phyloP scores from a whole-genome alignment of 2,888 invertebrate genomes.

The Metalampra italica region DNA sequence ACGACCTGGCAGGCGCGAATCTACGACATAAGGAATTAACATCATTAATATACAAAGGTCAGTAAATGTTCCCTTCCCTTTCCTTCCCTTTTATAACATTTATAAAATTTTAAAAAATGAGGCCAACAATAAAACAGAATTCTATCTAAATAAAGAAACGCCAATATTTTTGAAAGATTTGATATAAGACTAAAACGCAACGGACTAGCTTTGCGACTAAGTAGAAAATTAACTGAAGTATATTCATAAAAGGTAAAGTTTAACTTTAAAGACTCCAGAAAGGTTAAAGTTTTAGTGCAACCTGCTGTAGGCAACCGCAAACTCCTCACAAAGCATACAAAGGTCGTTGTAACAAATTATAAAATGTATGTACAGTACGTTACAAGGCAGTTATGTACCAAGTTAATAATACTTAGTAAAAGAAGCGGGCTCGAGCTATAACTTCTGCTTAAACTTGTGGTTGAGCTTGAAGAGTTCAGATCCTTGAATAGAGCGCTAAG shows the following conservation, averaged over 20 bases:
- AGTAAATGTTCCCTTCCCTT: too few species aligned
- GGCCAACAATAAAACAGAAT: too few species aligned
- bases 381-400: conserved; percentile 2
- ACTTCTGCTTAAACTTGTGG: background rate
- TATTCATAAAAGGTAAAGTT: conserved; percentile 40
- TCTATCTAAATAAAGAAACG: too few species aligned
- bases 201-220: conserved; percentile 25
- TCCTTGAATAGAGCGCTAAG: too few species aligned
- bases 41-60: conserved; percentile 7
- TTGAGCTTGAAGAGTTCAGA: background rate
- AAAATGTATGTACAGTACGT: conserved; percentile 21
- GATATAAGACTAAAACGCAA: background rate
- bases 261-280: conserved; percentile 44
- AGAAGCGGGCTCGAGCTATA: background rate
- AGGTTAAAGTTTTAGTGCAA: conserved; percentile 49
- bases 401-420: background rate
- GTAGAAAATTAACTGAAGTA: conserved; percentile 44
- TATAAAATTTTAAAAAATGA: too few species aligned
- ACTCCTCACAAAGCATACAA: conserved; percentile 35
- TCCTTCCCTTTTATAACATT: too few species aligned
- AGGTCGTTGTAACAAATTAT: conserved; percentile 38
- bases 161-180: too few species aligned
- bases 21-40: conserved; percentile 8
- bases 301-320: conserved; percentile 42
- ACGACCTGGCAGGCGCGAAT: conserved; percentile 1